A percentile compares a stretch with the other conserved stretches of the same genome.
Evolutionary conservation across 2,888 invertebrate genomes (phyloP).

Genomic region (Helicoverpa assulta): DNA sequence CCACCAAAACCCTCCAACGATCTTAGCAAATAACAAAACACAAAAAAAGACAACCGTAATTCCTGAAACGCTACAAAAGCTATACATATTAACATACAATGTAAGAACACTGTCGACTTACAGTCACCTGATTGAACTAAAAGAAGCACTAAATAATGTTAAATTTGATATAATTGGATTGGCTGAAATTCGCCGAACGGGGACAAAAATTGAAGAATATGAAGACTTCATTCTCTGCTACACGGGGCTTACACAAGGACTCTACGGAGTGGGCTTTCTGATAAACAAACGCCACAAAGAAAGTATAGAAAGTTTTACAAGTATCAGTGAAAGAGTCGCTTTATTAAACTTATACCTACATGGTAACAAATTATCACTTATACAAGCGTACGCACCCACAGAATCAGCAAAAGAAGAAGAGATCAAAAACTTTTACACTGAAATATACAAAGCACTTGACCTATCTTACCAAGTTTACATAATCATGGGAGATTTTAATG

Average conservation of each 20-base stretch:
- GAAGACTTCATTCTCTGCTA: conserved; percentile 1
- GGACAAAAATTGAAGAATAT: not conserved
- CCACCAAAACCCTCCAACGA: too few relatives aligned
- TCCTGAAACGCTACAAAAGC: too few relatives aligned
- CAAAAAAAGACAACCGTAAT: too few relatives aligned
- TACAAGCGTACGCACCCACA: not conserved
- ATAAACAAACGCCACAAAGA: not conserved
- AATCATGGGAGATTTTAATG: not conserved
- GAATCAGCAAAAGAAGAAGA: not conserved
- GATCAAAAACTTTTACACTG: not conserved
- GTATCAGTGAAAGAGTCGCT: not conserved
- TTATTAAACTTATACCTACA: not conserved
- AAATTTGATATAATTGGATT: conserved; percentile 1
- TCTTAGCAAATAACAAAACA: too few relatives aligned
- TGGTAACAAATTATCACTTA: not conserved
- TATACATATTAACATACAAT: not conserved
- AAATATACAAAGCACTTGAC: not conserved
- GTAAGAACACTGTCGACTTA: not conserved
- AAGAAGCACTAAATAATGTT: not conserved
- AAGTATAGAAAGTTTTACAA: not conserved
- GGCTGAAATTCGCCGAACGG: not conserved
- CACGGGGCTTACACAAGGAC: not conserved
- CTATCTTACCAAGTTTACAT: not conserved
- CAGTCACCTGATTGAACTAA: not conserved
- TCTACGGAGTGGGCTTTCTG: not conserved